Percentiles rank a stretch among this genome's conserved stretches.
Conservation (phyloP, 2,888 invertebrate genomes). For the Gryllus longicercus region DNA sequence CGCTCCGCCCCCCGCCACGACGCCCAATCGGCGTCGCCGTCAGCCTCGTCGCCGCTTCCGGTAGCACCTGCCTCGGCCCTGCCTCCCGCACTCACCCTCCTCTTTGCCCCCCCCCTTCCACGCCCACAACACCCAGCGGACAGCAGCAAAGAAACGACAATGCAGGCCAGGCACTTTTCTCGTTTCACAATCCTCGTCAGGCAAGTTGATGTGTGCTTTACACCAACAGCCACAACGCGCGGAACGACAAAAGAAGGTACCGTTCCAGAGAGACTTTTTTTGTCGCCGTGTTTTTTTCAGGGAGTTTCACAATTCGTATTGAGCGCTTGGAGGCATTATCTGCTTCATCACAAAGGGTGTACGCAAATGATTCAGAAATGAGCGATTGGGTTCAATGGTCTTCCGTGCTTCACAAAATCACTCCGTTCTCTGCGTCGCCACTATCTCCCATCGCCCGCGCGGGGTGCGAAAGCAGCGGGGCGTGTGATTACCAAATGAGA, state of each 20-base stretch:
- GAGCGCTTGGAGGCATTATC: neutral
- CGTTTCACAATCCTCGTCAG: neutral
- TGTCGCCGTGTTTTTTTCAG: too few relatives aligned
- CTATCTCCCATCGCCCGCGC: too few relatives aligned
- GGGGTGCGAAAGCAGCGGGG: too few relatives aligned
- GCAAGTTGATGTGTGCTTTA: neutral
- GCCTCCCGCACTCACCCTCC: too few relatives aligned
- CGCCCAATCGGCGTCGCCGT: neutral
- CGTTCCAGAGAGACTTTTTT: neutral
- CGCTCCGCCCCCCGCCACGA: neutral
- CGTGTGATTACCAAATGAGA: too few relatives aligned
- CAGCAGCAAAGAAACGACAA: neutral
- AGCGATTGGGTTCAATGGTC: neutral
- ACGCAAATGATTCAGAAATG: neutral
- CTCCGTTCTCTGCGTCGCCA: neutral
- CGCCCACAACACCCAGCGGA: neutral
- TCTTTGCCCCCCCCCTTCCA: too few relatives aligned
- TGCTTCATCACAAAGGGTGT: neutral
- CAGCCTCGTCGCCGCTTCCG: neutral
- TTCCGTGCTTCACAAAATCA: constrained; percentile 3
- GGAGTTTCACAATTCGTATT: neutral
- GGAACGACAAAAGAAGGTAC: neutral
- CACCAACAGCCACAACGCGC: too few relatives aligned
- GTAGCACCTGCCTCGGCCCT: neutral
- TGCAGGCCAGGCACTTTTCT: neutral